Conservation (phyloP, 1,140 invertebrate genomes). For the Nomia melanderi region DNA sequence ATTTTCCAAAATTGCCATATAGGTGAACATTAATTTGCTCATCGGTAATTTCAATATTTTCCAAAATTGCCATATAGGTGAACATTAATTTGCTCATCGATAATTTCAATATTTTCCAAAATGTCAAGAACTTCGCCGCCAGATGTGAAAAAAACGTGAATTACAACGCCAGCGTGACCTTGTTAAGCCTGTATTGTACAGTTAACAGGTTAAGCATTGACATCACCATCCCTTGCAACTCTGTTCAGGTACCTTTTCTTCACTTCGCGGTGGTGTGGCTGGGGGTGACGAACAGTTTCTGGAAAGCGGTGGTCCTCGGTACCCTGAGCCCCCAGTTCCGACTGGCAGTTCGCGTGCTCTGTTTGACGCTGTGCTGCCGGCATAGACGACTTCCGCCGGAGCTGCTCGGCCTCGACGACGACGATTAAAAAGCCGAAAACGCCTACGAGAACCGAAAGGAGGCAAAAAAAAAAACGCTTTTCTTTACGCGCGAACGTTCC, state of each 20-base stretch:
- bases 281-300: slow-evolving; percentile 95
- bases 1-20: too few relatives aligned
- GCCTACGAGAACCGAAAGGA: slow-evolving; percentile 44
- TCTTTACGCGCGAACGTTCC: slow-evolving; percentile 53
- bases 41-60: too few relatives aligned
- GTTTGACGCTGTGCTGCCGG: slow-evolving; percentile 93
- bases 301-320: slow-evolving; percentile 95
- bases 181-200: too few relatives aligned
- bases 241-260: slow-evolving; percentile 88
- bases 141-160: too few relatives aligned
- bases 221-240: not conserved
- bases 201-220: too few relatives aligned
- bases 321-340: slow-evolving; percentile 95
- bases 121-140: too few relatives aligned
- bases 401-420: slow-evolving; percentile 90
- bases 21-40: too few relatives aligned
- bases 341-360: slow-evolving; percentile 91
- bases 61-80: too few relatives aligned
- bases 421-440: slow-evolving; percentile 83
- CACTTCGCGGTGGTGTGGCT: slow-evolving; percentile 97
- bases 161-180: too few relatives aligned
- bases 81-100: too few relatives aligned
- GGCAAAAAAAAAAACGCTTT: slow-evolving; percentile 57
- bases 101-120: too few relatives aligned
- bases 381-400: slow-evolving; percentile 89